Evolutionary conservation across 2,888 invertebrate genomes (phyloP).

Genomic region (Sinhomidia bicolor): DNA sequence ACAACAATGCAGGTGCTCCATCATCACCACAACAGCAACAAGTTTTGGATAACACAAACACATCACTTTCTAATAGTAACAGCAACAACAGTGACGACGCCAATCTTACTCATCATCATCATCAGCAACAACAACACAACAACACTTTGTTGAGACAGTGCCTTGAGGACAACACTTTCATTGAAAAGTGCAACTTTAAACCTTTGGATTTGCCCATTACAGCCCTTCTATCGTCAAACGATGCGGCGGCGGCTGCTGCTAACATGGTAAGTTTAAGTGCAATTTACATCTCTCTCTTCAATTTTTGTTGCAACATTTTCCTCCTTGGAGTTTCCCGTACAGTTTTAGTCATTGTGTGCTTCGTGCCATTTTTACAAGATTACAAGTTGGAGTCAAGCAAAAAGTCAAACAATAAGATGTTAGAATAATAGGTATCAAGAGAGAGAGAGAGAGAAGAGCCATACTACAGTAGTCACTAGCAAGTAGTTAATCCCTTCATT

Average conservation of each 20-base stretch:
- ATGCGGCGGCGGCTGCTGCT: slow-evolving; percentile 14
- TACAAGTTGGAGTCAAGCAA: slow-evolving; percentile 30
- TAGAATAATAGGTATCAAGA: too few species aligned
- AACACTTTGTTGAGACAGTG: slow-evolving; percentile 89
- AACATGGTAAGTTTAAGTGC: slow-evolving; percentile 68
- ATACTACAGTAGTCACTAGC: background rate
- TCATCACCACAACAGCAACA: slow-evolving; percentile 36
- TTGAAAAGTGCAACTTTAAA: slow-evolving; percentile 90
- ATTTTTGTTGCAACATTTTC: slow-evolving; percentile 11
- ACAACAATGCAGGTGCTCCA: slow-evolving; percentile 33
- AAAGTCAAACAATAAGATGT: slow-evolving; percentile 7
- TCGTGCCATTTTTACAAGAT: slow-evolving; percentile 14
- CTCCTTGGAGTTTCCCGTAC: background rate
- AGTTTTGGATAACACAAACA: background rate
- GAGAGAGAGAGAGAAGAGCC: background rate
- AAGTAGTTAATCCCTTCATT: slow-evolving; percentile 7
- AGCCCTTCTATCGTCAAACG: slow-evolving; percentile 68
- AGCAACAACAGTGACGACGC: slow-evolving; percentile 15
- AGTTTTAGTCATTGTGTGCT: slow-evolving; percentile 6
- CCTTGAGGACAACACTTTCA: slow-evolving; percentile 91
- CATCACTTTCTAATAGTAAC: slow-evolving; percentile 59
- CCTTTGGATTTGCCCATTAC: slow-evolving; percentile 86
- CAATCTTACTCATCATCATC: slow-evolving; percentile 34
- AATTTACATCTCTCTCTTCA: slow-evolving; percentile 1
- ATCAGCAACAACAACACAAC: slow-evolving; percentile 5